phyloP scores from a whole-genome alignment of 2,888 invertebrate species.

The Oligia strigilis region DNA sequence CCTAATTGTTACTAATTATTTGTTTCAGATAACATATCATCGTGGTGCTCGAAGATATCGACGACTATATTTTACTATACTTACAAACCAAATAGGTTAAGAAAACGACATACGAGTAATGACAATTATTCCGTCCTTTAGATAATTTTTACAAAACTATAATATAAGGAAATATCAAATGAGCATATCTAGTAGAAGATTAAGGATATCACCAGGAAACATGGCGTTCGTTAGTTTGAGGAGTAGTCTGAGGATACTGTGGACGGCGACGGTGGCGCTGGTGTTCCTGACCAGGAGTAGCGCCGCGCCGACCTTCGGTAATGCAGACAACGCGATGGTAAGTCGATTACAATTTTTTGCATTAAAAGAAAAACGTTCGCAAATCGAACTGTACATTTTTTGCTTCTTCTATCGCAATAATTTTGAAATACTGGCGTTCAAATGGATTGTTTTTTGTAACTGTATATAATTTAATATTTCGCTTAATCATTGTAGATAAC shows the following conservation, averaged over 20 bases:
- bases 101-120: slow-evolving; percentile 76
- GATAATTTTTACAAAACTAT: slow-evolving; percentile 79
- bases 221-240: slow-evolving; percentile 83
- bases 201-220: slow-evolving; percentile 71
- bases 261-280: slow-evolving; percentile 78
- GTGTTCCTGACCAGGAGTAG: slow-evolving; percentile 82
- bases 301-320: slow-evolving; percentile 85
- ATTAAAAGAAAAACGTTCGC: slow-evolving; percentile 47
- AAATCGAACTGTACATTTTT: slow-evolving; percentile 36
- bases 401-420: slow-evolving; percentile 42
- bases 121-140: slow-evolving; percentile 76
- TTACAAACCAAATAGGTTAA: slow-evolving; percentile 75
- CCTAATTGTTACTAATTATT: slow-evolving; percentile 63
- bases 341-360: slow-evolving; percentile 68
- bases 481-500: slow-evolving; percentile 28
- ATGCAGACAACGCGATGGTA: slow-evolving; percentile 87
- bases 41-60: slow-evolving; percentile 76
- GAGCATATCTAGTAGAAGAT: slow-evolving; percentile 77
- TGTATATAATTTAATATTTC: slow-evolving; percentile 43
- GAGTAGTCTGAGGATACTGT: slow-evolving; percentile 82
- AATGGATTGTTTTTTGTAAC: slow-evolving; percentile 57
- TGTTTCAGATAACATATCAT: slow-evolving; percentile 83
- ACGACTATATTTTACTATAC: slow-evolving; percentile 71
- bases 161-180: slow-evolving; percentile 76
- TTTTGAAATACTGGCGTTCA: slow-evolving; percentile 51